phyloP scores from a whole-genome alignment of 2,888 invertebrate species.

The Stenodera caucasica region DNA sequence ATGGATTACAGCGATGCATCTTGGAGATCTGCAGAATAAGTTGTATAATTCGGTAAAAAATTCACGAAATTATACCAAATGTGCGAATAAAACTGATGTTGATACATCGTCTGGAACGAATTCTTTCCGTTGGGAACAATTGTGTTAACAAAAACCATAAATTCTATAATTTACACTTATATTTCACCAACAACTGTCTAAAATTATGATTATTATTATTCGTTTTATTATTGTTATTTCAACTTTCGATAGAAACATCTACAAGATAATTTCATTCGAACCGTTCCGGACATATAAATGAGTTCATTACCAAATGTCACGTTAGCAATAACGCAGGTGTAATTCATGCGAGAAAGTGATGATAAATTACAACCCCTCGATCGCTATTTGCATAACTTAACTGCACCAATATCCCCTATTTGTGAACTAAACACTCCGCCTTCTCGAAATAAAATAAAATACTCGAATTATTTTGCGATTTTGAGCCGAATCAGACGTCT shows the following conservation, averaged over 20 bases:
- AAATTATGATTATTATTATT: not conserved
- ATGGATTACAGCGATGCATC: no score
- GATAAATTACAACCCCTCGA: constrained; percentile 22
- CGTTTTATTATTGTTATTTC: not conserved
- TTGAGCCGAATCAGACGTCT: no score
- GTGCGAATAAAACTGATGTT: not conserved
- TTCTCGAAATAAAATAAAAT: no score
- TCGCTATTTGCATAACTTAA: not conserved
- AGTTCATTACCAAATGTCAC: constrained; percentile 38
- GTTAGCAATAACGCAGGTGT: constrained; percentile 33
- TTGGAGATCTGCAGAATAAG: no score
- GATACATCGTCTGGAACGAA: not conserved
- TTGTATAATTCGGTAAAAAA: not conserved
- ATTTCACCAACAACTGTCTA: not conserved
- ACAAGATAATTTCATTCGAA: constrained; percentile 9
- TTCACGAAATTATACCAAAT: not conserved
- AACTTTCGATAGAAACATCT: not conserved
- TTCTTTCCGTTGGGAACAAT: not conserved
- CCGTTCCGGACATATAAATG: constrained; percentile 32
- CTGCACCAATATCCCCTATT: constrained; percentile 1
- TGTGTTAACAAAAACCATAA: not conserved
- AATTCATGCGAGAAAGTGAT: constrained; percentile 16
- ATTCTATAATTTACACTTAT: not conserved
- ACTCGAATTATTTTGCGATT: no score
- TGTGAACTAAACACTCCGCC: not conserved